A percentile compares a stretch with the other conserved stretches of the same genome.
phyloP scores from a whole-genome alignment of 2,888 invertebrate species.

The Pseudanteris insignis region DNA sequence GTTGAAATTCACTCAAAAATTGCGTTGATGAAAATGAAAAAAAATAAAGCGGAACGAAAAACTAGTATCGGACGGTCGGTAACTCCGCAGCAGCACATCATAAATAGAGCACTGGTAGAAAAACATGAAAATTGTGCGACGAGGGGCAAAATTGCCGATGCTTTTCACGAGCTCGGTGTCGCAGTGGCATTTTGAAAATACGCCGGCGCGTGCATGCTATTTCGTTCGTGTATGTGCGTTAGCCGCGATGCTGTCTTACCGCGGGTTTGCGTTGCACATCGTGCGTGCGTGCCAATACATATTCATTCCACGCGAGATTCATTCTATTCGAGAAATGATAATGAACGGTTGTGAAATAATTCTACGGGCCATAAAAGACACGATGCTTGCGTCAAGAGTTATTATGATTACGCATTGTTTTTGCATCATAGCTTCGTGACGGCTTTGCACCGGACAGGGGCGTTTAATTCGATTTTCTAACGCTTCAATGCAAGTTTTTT shows the following conservation, averaged over 20 bases:
- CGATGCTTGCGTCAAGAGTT: slow-evolving; percentile 23
- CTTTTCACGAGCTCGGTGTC: slow-evolving; percentile 9
- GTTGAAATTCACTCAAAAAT: no score
- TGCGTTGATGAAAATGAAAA: no score
- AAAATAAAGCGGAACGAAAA: no score
- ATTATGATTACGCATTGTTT: slow-evolving; percentile 25
- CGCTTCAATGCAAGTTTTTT: no score
- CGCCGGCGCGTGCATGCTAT: slow-evolving; percentile 28
- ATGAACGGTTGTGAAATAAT: slow-evolving; percentile 33
- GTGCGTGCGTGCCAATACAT: slow-evolving; percentile 29
- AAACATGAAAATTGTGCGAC: slow-evolving; percentile 20
- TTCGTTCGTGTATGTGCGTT: slow-evolving; percentile 35
- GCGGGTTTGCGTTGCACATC: slow-evolving; percentile 20
- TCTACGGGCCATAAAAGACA: slow-evolving; percentile 25
- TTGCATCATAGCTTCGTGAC: slow-evolving; percentile 11
- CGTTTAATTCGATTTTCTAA: no score
- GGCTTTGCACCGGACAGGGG: slow-evolving; percentile 17
- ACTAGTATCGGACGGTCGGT: no score
- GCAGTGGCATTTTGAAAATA: slow-evolving; percentile 24
- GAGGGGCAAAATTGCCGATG: slow-evolving; percentile 9
- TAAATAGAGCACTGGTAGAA: slow-evolving; percentile 17
- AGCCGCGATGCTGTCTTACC: slow-evolving; percentile 31
- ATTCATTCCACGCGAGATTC: slow-evolving; percentile 28
- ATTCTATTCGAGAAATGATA: slow-evolving; percentile 24
- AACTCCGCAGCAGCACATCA: no score